Evolutionary conservation across 2,888 invertebrate species (phyloP).

Genomic region (Monoplex corrugatus): DNA sequence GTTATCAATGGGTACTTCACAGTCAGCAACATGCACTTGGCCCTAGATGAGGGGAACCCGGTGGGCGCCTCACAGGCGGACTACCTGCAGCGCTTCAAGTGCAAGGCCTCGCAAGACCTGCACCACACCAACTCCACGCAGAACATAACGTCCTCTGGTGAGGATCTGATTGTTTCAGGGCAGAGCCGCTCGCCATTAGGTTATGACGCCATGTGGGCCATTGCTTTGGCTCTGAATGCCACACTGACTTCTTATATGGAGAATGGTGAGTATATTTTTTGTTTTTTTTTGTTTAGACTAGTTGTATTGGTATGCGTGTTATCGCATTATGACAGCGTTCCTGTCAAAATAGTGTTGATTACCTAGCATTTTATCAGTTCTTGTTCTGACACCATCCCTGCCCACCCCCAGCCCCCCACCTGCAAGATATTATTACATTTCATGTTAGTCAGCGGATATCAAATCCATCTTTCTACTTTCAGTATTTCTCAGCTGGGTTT

Average conservation of each 20-base stretch:
- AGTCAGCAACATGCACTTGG: constrained; percentile 43
- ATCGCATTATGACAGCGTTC: too few relatives aligned
- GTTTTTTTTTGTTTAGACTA: too few relatives aligned
- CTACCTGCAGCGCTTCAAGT: constrained; percentile 8
- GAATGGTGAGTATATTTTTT: constrained; percentile 42
- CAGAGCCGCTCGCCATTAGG: constrained; percentile 53
- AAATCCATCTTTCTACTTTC: too few relatives aligned
- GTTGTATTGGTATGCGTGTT: too few relatives aligned
- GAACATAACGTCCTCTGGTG: too few relatives aligned
- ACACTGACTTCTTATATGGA: constrained; percentile 44
- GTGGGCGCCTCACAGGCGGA: background rate
- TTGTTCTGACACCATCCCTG: too few relatives aligned
- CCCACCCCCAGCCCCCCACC: too few relatives aligned
- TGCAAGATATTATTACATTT: too few relatives aligned
- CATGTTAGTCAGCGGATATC: too few relatives aligned
- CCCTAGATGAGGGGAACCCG: background rate
- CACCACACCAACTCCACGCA: background rate
- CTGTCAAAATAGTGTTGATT: too few relatives aligned
- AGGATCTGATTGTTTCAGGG: background rate
- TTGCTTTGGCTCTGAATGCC: constrained; percentile 59
- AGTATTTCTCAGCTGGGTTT: too few relatives aligned
- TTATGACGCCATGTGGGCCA: constrained; percentile 60
- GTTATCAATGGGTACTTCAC: constrained; percentile 57
- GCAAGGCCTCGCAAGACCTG: constrained; percentile 8
- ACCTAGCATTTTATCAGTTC: too few relatives aligned